A percentile compares a stretch with the other conserved stretches of the same genome.
Evolutionary conservation across 2,113 vertebrate species (phyloP).

Genomic region (Microtus richardsoni): DNA sequence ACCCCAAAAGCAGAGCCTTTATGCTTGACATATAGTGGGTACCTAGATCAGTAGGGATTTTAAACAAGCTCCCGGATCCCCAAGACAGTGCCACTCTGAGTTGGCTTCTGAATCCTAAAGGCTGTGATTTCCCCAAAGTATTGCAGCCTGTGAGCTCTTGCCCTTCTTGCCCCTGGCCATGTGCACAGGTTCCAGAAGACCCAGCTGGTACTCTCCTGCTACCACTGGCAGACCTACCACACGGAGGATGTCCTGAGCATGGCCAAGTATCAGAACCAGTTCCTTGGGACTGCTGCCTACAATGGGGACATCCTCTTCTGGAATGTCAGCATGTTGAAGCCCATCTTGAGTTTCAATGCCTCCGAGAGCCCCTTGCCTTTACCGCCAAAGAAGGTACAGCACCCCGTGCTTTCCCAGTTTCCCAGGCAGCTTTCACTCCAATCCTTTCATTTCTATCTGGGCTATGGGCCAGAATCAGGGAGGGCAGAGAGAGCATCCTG

Average conservation of each 20-base stretch:
- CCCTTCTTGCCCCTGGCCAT: not conserved
- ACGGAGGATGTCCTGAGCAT: conserved; percentile 81
- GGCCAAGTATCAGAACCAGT: conserved; percentile 79
- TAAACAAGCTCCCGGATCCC: not conserved
- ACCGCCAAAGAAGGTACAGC: conserved; percentile 72
- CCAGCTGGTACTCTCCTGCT: conserved; percentile 15
- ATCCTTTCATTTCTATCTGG: not conserved
- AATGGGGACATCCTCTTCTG: conserved; percentile 84
- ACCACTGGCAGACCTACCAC: conserved; percentile 83
- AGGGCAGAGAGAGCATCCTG: not conserved
- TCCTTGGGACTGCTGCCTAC: conserved; percentile 83
- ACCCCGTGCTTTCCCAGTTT: not conserved
- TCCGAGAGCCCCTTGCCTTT: conserved; percentile 67
- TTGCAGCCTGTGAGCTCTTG: not conserved
- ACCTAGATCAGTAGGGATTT: not conserved
- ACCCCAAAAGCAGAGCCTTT: not conserved
- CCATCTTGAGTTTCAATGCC: conserved; percentile 81
- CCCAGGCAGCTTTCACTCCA: not conserved
- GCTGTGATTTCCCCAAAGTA: too few species aligned
- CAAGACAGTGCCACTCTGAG: not conserved
- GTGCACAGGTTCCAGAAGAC: conserved; percentile 65
- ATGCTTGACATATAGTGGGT: not conserved
- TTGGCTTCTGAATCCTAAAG: not conserved
- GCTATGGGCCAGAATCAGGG: not conserved
- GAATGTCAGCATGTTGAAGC: conserved; percentile 69